Base-by-base conservation (phyloP, 2,888 invertebrate species). In the Villa cingulata region DNA sequence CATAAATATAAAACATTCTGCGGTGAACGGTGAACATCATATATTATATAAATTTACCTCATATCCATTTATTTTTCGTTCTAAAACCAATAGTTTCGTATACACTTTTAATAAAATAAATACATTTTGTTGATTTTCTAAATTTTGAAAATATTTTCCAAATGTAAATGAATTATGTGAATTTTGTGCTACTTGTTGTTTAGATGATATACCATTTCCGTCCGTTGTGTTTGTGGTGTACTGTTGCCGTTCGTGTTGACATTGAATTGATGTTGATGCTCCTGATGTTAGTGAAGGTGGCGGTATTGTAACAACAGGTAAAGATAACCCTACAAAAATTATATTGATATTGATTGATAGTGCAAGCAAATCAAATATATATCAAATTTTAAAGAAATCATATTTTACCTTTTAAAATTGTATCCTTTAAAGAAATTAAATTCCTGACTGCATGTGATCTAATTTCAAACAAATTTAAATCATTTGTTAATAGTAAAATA, bases 1-100 rank as follows among this genome's bases (percentile, higher is more conserved):
- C 12, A 9, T 14, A 38, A 47, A 37, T n/a, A n/a, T n/a, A n/a
- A n/a, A n/a, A n/a, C n/a, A n/a, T n/a, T n/a, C n/a, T n/a, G n/a
- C n/a, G n/a, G n/a, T n/a, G n/a, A n/a, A n/a, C n/a, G n/a, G n/a
- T n/a, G n/a, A n/a, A n/a, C n/a, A n/a, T n/a, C n/a, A n/a, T n/a
- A n/a, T n/a, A n/a, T n/a, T n/a, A n/a, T 18, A 1, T 34, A 23
- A 23, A n/a, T 40, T 40, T 15, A 51, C 51, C 43, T 48, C 43
- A 43, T 45, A 49, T 32, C 43, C 46, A 20, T 34, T 15, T 1
- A 14, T 18, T 1, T 36, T 37, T 40, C 48, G 38, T 34, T 51
- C 49, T 3, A 49, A 32, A 20, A 45, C 43, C n/a, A 51, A 17
- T 36, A 51, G 17, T 18, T 51, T 49, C 37, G 49, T 45, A 34